Percentiles rank a stretch among this genome's conserved stretches.
phyloP scores from a whole-genome alignment of 1,140 invertebrate genomes.

The Gryllus bimaculatus region DNA sequence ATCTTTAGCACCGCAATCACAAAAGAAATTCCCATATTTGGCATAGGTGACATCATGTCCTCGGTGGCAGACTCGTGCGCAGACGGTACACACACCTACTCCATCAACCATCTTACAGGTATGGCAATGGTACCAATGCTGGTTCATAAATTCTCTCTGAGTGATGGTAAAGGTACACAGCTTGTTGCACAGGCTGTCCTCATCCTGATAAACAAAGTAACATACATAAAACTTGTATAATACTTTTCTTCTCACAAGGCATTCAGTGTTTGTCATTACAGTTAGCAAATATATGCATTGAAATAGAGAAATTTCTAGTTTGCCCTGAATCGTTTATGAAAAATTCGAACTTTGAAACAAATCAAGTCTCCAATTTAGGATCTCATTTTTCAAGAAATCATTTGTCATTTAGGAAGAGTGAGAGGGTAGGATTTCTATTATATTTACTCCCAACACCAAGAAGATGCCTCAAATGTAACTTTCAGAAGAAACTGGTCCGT shows the following conservation, averaged over 20 bases:
- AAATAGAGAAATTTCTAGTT: not conserved
- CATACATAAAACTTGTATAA: slow-evolving; percentile 8
- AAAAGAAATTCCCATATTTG: slow-evolving; percentile 98
- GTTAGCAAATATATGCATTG: not conserved
- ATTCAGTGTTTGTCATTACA: not conserved
- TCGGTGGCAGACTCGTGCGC: slow-evolving; percentile 91
- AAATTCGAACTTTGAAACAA: no score
- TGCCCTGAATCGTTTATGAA: not conserved
- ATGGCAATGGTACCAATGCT: slow-evolving; percentile 96
- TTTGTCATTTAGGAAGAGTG: no score
- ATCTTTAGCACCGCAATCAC: slow-evolving; percentile 95
- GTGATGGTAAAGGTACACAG: slow-evolving; percentile 95
- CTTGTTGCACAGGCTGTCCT: slow-evolving; percentile 88
- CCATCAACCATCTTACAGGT: slow-evolving; percentile 97
- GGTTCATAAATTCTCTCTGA: slow-evolving; percentile 97
- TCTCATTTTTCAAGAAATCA: no score
- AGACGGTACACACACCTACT: slow-evolving; percentile 94
- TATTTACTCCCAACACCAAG: no score
- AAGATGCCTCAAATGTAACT: no score
- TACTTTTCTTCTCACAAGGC: not conserved
- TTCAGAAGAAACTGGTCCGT: no score
- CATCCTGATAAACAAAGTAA: slow-evolving; percentile 50
- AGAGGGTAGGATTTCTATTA: no score
- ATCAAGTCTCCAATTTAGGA: no score
- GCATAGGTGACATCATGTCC: slow-evolving; percentile 96